Conservation (phyloP, 2,888 invertebrate species). For the Neocrepidodera transversa region DNA sequence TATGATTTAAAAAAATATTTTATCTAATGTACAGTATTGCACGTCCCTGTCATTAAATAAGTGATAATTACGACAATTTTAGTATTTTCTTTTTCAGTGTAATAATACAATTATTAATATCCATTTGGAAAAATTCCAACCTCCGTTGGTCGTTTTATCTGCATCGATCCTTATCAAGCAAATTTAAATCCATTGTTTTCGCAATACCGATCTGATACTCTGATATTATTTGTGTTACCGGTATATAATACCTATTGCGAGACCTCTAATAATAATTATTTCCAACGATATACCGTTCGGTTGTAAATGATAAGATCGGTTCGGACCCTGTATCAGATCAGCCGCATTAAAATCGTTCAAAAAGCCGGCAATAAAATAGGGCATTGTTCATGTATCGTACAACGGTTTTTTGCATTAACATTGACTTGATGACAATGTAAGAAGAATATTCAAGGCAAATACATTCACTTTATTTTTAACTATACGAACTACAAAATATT, state of each 20-base stretch:
- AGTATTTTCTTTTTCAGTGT: neutral
- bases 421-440: too few species aligned
- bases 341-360: slow-evolving; percentile 27
- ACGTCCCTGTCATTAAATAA: too few species aligned
- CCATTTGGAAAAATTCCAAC: too few species aligned
- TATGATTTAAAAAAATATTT: too few species aligned
- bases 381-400: slow-evolving; percentile 15
- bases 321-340: slow-evolving; percentile 31
- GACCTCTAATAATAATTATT: slow-evolving; percentile 32
- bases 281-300: slow-evolving; percentile 34
- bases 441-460: too few species aligned
- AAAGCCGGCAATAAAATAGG: slow-evolving; percentile 14
- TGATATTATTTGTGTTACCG: neutral
- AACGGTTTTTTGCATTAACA: neutral
- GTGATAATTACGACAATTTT: too few species aligned
- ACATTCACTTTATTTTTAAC: too few species aligned
- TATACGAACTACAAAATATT: too few species aligned
- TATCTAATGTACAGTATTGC: too few species aligned
- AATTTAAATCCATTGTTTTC: slow-evolving; percentile 4
- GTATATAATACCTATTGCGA: slow-evolving; percentile 9
- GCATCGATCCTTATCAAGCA: neutral
- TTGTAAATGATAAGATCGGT: slow-evolving; percentile 31
- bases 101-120: too few species aligned
- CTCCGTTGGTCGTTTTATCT: too few species aligned
- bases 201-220: neutral